These are phyloP conservation scores for Hiodon alosoides DNA, from an alignment of 2,113 vertebrate species.

Conservation along the genomic window DNA sequence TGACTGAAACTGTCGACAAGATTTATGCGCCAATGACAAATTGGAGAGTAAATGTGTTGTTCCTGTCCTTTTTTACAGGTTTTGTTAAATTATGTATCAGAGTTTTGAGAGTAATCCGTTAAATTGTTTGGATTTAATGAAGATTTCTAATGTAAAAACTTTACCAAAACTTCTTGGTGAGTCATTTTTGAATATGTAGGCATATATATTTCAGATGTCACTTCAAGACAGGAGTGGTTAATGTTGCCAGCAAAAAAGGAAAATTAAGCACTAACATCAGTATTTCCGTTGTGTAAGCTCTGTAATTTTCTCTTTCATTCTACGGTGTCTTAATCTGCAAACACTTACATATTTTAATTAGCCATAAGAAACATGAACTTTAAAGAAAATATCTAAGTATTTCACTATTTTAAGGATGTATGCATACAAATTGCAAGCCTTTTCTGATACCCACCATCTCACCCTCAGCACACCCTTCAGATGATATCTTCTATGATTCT, in stretches of 20 bases:
- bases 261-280: too few species aligned
- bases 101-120: constrained; percentile 53
- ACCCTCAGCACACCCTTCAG: too few species aligned
- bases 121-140: constrained; percentile 45
- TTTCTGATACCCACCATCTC: background rate
- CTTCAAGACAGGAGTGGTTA: too few species aligned
- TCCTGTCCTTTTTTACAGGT: constrained; percentile 48
- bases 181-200: constrained; percentile 8
- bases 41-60: constrained; percentile 80
- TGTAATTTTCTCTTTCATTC: too few species aligned
- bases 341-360: too few species aligned
- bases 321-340: too few species aligned
- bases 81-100: constrained; percentile 62
- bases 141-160: constrained; percentile 51
- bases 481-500: background rate
- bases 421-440: background rate
- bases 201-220: too few species aligned
- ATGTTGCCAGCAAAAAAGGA: too few species aligned
- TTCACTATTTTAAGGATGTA: too few species aligned
- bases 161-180: constrained; percentile 9
- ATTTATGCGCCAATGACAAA: constrained; percentile 99
- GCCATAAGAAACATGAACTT: too few species aligned
- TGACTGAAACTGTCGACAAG: constrained; percentile 99
- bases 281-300: too few species aligned
- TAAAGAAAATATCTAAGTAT: too few species aligned